These are phyloP conservation scores for Venustaconcha ellipsiformis DNA, from an alignment of 1,140 invertebrate genomes.

Conservation along the genomic window DNA sequence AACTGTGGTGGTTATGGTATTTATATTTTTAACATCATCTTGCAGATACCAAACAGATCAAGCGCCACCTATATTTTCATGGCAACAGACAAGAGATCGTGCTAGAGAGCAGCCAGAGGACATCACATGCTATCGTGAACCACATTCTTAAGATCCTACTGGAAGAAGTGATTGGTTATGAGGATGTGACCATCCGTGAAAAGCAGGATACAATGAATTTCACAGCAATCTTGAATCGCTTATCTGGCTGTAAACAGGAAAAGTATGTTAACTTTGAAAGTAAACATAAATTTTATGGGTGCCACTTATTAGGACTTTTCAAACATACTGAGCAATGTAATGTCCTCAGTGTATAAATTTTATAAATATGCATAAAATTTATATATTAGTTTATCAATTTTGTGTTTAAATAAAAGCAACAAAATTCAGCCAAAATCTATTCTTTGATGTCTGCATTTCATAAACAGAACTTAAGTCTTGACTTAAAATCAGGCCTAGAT, in stretches of 20 bases:
- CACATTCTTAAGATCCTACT: constrained; percentile 77
- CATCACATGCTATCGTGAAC: constrained; percentile 76
- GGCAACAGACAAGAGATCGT: constrained; percentile 56
- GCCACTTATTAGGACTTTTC: no score
- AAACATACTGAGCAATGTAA: no score
- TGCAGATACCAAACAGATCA: constrained; percentile 7
- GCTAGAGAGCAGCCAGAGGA: constrained; percentile 65
- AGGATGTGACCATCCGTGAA: constrained; percentile 70
- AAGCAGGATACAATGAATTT: constrained; percentile 70
- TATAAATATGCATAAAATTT: no score
- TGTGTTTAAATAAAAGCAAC: no score
- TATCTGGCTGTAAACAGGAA: constrained; percentile 48
- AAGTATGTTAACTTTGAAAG: constrained; percentile 8
- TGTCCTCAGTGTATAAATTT: no score
- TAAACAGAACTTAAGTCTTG: no score
- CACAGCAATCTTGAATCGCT: constrained; percentile 59
- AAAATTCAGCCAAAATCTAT: no score
- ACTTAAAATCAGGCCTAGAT: no score
- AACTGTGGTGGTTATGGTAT: no score
- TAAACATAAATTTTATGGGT: background rate
- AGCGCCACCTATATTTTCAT: constrained; percentile 51
- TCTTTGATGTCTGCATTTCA: no score
- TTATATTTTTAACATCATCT: no score
- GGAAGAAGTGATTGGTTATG: constrained; percentile 76
- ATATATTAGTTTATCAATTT: no score